phyloP scores from a whole-genome alignment of 2,888 invertebrate species.

The Dichetophora obliterata region DNA sequence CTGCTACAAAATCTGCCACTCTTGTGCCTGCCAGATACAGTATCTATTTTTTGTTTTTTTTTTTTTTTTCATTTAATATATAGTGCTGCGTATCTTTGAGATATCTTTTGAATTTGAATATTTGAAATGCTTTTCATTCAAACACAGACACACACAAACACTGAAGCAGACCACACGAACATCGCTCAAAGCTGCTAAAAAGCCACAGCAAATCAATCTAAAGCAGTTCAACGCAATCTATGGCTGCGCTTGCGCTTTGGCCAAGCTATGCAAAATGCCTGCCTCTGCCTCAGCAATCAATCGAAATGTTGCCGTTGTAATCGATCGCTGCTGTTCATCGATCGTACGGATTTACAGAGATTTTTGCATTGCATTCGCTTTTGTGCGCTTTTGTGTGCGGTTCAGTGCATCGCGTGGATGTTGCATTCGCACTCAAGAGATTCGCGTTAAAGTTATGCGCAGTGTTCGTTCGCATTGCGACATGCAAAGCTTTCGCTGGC shows the following conservation, averaged over 20 bases:
- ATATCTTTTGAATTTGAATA: background rate
- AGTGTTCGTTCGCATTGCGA: background rate
- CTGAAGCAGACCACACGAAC: too few relatives aligned
- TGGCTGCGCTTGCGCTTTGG: background rate
- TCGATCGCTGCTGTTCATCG: slow-evolving; percentile 1
- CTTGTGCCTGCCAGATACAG: background rate
- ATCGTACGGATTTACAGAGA: background rate
- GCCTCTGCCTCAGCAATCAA: too few relatives aligned
- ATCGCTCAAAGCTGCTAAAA: background rate
- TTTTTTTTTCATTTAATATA: background rate
- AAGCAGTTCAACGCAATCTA: background rate
- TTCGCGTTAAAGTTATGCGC: too few relatives aligned
- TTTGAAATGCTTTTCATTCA: background rate
- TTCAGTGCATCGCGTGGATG: slow-evolving; percentile 30
- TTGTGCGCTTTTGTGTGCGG: slow-evolving; percentile 4
- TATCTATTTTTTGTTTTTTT: background rate
- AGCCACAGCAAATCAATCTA: slow-evolving; percentile 1
- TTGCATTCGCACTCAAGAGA: background rate
- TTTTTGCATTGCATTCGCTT: background rate
- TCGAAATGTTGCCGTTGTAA: slow-evolving; percentile 7
- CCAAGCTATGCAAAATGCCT: too few relatives aligned
- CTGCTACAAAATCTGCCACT: background rate
- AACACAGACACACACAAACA: too few relatives aligned
- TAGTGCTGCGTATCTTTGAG: background rate
- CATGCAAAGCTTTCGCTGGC: slow-evolving; percentile 12